Percentiles rank a stretch among this genome's conserved stretches.
Evolutionary conservation across 1,140 invertebrate genomes (phyloP).

Genomic region (Eurosta solidaginis): DNA sequence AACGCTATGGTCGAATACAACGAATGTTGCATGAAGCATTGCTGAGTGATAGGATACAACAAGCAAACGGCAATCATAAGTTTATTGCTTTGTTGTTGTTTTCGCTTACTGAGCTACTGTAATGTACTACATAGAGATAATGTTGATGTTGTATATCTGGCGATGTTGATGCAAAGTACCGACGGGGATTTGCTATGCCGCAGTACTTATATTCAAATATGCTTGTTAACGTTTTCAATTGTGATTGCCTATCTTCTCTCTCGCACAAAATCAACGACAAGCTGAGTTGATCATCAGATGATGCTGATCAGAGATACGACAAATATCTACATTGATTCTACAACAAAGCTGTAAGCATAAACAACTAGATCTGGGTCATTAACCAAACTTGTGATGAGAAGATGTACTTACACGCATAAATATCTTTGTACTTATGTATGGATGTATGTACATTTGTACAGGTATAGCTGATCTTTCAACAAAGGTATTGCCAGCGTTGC

Average conservation of each 20-base stretch:
- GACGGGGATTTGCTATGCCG: neutral
- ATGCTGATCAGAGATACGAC: neutral
- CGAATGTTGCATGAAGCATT: neutral
- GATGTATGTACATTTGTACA: neutral
- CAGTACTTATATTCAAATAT: neutral
- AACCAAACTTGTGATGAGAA: too few species aligned
- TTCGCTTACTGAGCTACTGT: neutral
- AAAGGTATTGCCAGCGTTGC: too few species aligned
- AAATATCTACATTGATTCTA: neutral
- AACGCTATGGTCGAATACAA: neutral
- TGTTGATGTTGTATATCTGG: neutral
- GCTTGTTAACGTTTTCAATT: neutral
- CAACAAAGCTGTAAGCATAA: neutral
- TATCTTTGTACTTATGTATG: too few species aligned
- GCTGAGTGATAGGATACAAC: constrained; percentile 3
- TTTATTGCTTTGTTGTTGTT: neutral
- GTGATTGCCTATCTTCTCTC: neutral
- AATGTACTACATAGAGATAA: neutral
- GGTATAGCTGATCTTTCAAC: neutral
- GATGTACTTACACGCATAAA: too few species aligned
- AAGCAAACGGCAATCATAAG: neutral
- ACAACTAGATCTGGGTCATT: constrained; percentile 25
- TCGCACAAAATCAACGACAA: neutral
- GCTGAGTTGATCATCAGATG: neutral
- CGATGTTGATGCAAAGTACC: neutral